Conservation (phyloP, 2,113 vertebrate species). For the Pycnonotus jocosus region DNA sequence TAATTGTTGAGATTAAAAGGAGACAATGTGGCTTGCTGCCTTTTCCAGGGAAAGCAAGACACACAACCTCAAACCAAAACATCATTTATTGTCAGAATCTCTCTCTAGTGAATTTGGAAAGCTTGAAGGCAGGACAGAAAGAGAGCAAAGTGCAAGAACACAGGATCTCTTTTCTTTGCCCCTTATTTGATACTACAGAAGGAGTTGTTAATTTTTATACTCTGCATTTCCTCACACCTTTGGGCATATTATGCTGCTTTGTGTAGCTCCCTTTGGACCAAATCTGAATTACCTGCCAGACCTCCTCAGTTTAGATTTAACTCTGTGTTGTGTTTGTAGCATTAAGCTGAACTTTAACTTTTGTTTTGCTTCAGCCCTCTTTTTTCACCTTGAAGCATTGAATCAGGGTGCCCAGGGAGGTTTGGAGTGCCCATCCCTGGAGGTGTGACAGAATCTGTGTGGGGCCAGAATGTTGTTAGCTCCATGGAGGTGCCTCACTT, state of each 20-base stretch:
- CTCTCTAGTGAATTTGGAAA: conserved; percentile 52
- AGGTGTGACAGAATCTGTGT: not conserved
- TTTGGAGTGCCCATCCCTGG: not conserved
- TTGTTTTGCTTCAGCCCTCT: not conserved
- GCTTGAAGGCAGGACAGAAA: conserved; percentile 22
- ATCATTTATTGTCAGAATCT: conserved; percentile 31
- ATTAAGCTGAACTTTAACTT: not conserved
- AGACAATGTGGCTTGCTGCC: conserved; percentile 23
- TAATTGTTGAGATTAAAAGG: conserved; percentile 59
- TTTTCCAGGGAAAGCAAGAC: conserved; percentile 54
- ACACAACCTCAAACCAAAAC: conserved; percentile 28
- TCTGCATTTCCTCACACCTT: not conserved
- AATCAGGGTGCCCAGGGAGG: not conserved
- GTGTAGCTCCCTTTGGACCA: not conserved
- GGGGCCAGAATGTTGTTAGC: not conserved
- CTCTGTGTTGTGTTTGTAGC: not conserved
- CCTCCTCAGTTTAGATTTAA: not conserved
- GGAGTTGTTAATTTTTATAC: conserved; percentile 56
- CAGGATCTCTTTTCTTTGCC: not conserved
- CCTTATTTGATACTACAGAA: conserved; percentile 14
- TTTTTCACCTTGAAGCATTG: not conserved
- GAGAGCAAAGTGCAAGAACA: conserved; percentile 2
- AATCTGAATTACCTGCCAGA: not conserved
- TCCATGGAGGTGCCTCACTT: not conserved
- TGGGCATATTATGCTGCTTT: not conserved